A percentile compares a stretch with the other conserved stretches of the same genome.
Evolutionary conservation across 2,113 vertebrate genomes (phyloP).

Genomic region (Zosterops japonicus): DNA sequence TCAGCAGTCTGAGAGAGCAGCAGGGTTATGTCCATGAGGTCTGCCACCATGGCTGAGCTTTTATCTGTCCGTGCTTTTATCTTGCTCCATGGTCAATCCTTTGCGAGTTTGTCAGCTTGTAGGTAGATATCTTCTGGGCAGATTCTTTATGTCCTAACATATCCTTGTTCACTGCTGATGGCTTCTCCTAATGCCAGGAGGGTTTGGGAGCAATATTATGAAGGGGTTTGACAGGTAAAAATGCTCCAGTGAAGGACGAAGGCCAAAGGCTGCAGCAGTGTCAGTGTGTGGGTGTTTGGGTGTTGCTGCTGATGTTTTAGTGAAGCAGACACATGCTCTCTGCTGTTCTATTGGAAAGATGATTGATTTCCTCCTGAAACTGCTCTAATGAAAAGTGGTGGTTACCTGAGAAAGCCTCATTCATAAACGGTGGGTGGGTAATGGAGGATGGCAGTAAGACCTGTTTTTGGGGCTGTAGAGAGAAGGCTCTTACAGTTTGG

Average conservation of each 20-base stretch:
- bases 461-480: accelerated
- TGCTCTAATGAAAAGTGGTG: neutral
- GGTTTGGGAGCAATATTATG: neutral
- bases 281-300: neutral
- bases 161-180: neutral
- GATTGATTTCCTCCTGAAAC: neutral
- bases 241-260: accelerated
- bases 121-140: neutral
- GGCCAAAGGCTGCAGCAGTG: neutral
- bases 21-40: neutral
- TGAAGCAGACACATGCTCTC: neutral
- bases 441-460: neutral
- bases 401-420: conserved; percentile 33
- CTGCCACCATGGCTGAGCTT: neutral
- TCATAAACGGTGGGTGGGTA: conserved; percentile 17
- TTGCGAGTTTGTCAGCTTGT: neutral
- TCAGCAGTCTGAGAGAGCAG: neutral
- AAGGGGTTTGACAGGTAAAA: neutral
- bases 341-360: neutral
- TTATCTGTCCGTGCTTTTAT: neutral
- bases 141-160: neutral
- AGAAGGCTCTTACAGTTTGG: conserved; percentile 28
- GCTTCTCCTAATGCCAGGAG: neutral
- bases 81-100: neutral
- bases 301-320: neutral